phyloP scores from a whole-genome alignment of 2,888 invertebrate species.

The Lasiommata megera region DNA sequence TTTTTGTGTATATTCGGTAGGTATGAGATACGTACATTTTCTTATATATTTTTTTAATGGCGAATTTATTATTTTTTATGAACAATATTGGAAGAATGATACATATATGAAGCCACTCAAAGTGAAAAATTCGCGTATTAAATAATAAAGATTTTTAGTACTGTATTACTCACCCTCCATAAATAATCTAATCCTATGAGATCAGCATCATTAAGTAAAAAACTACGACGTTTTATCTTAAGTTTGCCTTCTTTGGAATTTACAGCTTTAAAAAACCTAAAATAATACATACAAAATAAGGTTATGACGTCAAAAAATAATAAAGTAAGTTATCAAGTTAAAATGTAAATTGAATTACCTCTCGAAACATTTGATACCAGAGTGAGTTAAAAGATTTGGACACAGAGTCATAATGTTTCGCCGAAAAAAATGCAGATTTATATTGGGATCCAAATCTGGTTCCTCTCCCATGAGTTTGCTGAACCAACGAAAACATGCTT shows the following conservation, averaged over 20 bases:
- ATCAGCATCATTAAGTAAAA: conserved; percentile 95
- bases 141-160: not conserved
- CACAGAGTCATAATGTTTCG: conserved; percentile 95
- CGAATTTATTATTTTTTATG: no score
- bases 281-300: conserved; percentile 7
- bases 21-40: no score
- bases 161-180: conserved; percentile 87
- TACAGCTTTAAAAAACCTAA: conserved; percentile 95
- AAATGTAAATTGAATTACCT: conserved; percentile 53
- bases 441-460: conserved; percentile 97
- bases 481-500: conserved; percentile 99
- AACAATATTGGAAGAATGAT: no score
- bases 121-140: no score
- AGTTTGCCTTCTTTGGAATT: conserved; percentile 97
- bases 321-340: no score
- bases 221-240: conserved; percentile 91
- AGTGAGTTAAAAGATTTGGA: conserved; percentile 94
- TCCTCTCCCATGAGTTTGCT: conserved; percentile 98
- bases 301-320: no score
- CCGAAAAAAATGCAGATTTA: conserved; percentile 97
- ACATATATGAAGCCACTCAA: no score
- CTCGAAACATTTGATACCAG: conserved; percentile 95
- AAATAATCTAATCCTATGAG: conserved; percentile 97
- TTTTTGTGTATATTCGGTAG: no score
- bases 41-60: no score